Evolutionary conservation across 2,797 vertebrate species (phyloP).

Genomic region (Euthynnus affinis): DNA sequence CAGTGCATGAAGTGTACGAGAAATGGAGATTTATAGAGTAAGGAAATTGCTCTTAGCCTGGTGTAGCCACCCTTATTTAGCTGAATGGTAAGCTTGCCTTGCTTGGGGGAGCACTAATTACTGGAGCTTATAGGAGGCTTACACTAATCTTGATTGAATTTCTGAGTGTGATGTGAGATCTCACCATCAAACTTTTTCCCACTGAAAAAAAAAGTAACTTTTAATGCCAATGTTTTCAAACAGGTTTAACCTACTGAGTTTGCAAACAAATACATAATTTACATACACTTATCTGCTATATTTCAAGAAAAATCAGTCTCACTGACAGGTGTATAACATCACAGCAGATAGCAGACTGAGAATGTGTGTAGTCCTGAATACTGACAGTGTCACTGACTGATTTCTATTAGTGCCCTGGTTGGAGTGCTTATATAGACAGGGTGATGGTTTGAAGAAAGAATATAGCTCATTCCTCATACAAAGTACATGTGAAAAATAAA

Average conservation of each 20-base stretch:
- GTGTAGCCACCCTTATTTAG: constrained; percentile 69
- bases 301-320: neutral
- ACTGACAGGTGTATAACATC: constrained; percentile 1
- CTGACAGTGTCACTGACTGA: constrained; percentile 11
- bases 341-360: constrained; percentile 3
- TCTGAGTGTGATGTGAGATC: constrained; percentile 73
- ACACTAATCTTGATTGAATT: constrained; percentile 82
- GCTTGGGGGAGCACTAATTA: constrained; percentile 79
- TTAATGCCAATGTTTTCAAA: constrained; percentile 49
- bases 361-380: constrained; percentile 5
- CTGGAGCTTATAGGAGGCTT: constrained; percentile 73
- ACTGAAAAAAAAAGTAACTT: constrained; percentile 70
- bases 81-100: constrained; percentile 66
- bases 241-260: constrained; percentile 36
- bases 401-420: neutral
- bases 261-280: constrained; percentile 29
- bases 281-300: constrained; percentile 10
- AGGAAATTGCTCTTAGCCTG: constrained; percentile 70
- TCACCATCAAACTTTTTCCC: constrained; percentile 69
- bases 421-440: neutral
- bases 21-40: constrained; percentile 76
- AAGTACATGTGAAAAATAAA: neutral
- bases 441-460: neutral
- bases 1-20: constrained; percentile 66
- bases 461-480: neutral